phyloP scores from a whole-genome alignment of 35 echinoderm and acorn worm genomes.

The Patiria miniata region DNA sequence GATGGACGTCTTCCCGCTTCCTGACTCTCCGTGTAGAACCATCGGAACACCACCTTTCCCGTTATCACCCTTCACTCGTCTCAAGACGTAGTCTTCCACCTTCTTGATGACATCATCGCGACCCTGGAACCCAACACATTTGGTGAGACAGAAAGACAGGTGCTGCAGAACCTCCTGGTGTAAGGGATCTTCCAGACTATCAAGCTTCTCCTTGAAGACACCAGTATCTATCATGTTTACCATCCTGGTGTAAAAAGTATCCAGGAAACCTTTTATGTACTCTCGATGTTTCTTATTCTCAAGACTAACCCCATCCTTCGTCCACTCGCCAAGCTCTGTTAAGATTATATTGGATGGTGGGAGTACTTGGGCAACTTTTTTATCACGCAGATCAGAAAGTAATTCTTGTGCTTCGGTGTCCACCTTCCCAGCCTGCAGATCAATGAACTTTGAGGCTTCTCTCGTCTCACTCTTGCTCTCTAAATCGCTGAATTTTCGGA shows the following conservation, averaged over 20 bases:
- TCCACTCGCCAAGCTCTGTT: conserved; percentile 21
- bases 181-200: conserved; percentile 16
- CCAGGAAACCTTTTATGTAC: conserved; percentile 30
- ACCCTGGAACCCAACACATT: conserved; percentile 40
- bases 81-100: conserved; percentile 4
- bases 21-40: conserved; percentile 42
- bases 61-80: neutral
- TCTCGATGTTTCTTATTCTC: conserved; percentile 26
- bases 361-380: conserved; percentile 12
- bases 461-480: neutral
- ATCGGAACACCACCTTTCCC: conserved; percentile 14
- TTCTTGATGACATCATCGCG: conserved; percentile 22
- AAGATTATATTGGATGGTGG: conserved; percentile 26
- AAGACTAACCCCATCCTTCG: conserved; percentile 27
- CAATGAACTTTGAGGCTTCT: conserved; percentile 39
- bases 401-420: conserved; percentile 35
- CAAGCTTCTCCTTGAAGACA: conserved; percentile 2
- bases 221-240: conserved; percentile 24
- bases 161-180: conserved; percentile 45
- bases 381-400: conserved; percentile 30
- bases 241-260: conserved; percentile 28
- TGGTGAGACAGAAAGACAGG: conserved; percentile 37
- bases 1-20: conserved; percentile 44
- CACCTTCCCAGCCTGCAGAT: conserved; percentile 13
- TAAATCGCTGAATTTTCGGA: conserved; percentile 41